These are phyloP conservation scores for Panopea generosa DNA, from an alignment of 2,888 invertebrate species.

Conservation along the genomic window DNA sequence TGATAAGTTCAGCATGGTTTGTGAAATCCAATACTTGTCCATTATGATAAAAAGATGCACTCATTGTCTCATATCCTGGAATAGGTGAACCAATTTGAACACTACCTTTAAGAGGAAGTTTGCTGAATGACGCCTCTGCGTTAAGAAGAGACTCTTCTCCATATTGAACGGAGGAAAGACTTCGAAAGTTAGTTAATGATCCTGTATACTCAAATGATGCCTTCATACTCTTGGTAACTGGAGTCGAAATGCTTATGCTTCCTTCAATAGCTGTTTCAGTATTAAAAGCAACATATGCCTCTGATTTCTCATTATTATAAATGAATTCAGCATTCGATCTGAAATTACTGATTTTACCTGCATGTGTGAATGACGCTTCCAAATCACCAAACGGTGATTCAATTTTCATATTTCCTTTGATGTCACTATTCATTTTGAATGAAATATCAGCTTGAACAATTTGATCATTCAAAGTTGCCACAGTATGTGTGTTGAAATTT, in stretches of 20 bases:
- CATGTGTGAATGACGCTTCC: not conserved
- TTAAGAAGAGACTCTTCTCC: conserved; percentile 22
- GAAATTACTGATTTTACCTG: conserved; percentile 20
- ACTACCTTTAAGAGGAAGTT: not conserved
- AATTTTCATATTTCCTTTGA: not conserved
- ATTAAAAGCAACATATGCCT: conserved; percentile 48
- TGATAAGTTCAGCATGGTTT: conserved; percentile 42
- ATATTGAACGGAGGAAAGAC: conserved; percentile 1
- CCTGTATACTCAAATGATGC: conserved; percentile 48
- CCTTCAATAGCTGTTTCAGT: conserved; percentile 15
- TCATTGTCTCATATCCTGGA: conserved; percentile 16
- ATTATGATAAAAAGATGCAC: conserved; percentile 37
- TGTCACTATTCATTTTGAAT: conserved; percentile 12
- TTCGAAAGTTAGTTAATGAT: conserved; percentile 33
- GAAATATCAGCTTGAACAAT: conserved; percentile 54
- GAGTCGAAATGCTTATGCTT: conserved; percentile 2
- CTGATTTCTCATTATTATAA: conserved; percentile 33
- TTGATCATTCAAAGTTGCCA: conserved; percentile 23
- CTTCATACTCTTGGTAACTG: conserved; percentile 3
- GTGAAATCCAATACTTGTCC: conserved; percentile 36
- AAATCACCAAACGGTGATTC: not conserved
- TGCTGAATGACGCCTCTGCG: conserved; percentile 5
- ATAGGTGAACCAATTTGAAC: not conserved
- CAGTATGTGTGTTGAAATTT: conserved; percentile 32
- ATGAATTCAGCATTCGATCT: conserved; percentile 24